A percentile compares a stretch with the other conserved stretches of the same genome.
Conservation (phyloP, 2,888 invertebrate genomes). For the Endomychus coccineus region DNA sequence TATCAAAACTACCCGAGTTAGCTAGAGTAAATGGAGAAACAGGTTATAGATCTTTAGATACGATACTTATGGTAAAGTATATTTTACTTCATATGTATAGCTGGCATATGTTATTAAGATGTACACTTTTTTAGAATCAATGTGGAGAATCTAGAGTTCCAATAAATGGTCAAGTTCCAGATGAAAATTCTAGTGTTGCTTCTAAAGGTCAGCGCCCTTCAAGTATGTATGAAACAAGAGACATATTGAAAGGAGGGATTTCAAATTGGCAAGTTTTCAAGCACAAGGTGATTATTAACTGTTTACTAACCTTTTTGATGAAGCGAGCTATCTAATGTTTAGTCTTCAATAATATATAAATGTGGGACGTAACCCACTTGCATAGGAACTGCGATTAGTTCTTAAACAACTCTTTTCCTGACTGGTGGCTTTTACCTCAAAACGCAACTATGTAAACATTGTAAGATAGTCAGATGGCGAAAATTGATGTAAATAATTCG, state of each 20-base stretch:
- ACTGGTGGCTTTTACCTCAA: too few relatives aligned
- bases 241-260: constrained; percentile 46
- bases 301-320: too few relatives aligned
- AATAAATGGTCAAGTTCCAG: constrained; percentile 10
- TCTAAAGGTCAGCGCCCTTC: constrained; percentile 60
- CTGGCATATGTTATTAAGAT: too few relatives aligned
- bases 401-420: too few relatives aligned
- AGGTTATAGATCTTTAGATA: constrained; percentile 36
- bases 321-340: too few relatives aligned
- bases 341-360: too few relatives aligned
- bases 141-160: constrained; percentile 8
- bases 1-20: constrained; percentile 30
- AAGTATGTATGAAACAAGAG: constrained; percentile 82
- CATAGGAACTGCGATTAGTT: too few relatives aligned
- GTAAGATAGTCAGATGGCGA: too few relatives aligned
- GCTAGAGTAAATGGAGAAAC: constrained; percentile 16
- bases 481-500: too few relatives aligned
- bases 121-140: constrained; percentile 12
- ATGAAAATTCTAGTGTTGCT: constrained; percentile 11
- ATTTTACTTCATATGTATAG: too few relatives aligned
- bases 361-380: too few relatives aligned
- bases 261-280: constrained; percentile 41
- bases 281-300: constrained; percentile 32
- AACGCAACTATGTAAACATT: too few relatives aligned
- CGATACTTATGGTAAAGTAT: constrained; percentile 35